Evolutionary conservation across 2,113 vertebrate genomes (phyloP).

Genomic region (Stigmatopora argus): DNA sequence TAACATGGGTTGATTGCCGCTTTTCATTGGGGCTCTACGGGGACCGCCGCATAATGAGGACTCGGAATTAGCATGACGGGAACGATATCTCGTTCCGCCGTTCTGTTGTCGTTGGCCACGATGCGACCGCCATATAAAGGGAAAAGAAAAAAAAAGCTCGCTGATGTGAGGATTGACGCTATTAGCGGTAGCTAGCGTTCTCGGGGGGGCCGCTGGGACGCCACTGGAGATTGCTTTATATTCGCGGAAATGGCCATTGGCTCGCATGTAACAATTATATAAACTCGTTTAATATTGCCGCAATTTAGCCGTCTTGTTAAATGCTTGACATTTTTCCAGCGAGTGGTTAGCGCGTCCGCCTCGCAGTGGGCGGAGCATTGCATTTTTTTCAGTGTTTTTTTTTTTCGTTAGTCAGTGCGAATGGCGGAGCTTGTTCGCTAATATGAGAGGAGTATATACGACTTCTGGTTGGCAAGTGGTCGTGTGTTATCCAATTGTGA

Average conservation of each 20-base stretch:
- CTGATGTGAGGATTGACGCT: conserved; percentile 61
- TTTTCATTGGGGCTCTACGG: conserved; percentile 39
- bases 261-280: too few species aligned
- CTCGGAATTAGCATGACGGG: conserved; percentile 42
- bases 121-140: conserved; percentile 26
- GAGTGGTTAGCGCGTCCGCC: too few species aligned
- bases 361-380: too few species aligned
- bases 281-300: too few species aligned
- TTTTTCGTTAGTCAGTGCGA: too few species aligned
- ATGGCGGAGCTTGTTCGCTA: too few species aligned
- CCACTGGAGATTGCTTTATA: conserved; percentile 15
- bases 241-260: conserved; percentile 8
- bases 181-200: conserved; percentile 46
- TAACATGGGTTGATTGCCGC: conserved; percentile 44
- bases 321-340: too few species aligned
- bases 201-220: conserved; percentile 38
- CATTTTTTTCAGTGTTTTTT: too few species aligned
- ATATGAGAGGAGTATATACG: too few species aligned
- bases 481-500: too few species aligned
- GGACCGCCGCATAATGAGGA: conserved; percentile 34
- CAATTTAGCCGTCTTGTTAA: too few species aligned
- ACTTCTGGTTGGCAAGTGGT: too few species aligned
- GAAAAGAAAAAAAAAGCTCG: conserved; percentile 1
- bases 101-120: conserved; percentile 41
- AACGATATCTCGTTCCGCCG: conserved; percentile 34